Percentiles rank a stretch among this genome's conserved stretches.
phyloP scores from a whole-genome alignment of 2,888 invertebrate species.

The Micropterix aruncella region DNA sequence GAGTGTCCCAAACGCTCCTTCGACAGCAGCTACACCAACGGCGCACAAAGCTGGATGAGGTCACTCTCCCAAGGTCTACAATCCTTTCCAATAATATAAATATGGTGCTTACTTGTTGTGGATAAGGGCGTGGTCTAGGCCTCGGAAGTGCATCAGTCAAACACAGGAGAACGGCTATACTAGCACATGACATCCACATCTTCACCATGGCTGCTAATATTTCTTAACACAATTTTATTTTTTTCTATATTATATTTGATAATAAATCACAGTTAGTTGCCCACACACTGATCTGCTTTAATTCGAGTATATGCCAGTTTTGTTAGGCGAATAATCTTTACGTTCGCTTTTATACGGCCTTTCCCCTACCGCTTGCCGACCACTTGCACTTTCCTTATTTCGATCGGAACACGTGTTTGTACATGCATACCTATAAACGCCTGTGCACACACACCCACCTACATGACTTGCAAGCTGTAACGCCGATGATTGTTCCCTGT shows the following conservation, averaged over 20 bases:
- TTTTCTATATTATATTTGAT: too few species aligned
- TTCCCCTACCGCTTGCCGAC: slow-evolving; percentile 29
- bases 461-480: background rate
- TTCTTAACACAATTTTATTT: too few species aligned
- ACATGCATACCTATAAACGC: background rate
- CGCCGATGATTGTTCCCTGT: too few species aligned
- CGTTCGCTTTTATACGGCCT: background rate
- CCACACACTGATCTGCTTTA: background rate
- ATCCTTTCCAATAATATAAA: too few species aligned
- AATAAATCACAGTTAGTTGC: too few species aligned
- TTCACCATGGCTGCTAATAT: background rate
- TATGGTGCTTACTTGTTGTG: background rate
- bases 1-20: too few species aligned
- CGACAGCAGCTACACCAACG: too few species aligned
- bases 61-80: too few species aligned
- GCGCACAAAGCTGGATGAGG: too few species aligned
- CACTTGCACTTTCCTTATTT: slow-evolving; percentile 4
- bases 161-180: background rate
- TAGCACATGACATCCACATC: background rate
- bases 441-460: background rate
- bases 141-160: background rate
- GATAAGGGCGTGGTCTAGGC: background rate
- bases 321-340: background rate
- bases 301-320: background rate
- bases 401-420: background rate